A percentile compares a stretch with the other conserved stretches of the same genome.
phyloP scores from a whole-genome alignment of 2,113 vertebrate genomes.

The Camelus dromedarius region DNA sequence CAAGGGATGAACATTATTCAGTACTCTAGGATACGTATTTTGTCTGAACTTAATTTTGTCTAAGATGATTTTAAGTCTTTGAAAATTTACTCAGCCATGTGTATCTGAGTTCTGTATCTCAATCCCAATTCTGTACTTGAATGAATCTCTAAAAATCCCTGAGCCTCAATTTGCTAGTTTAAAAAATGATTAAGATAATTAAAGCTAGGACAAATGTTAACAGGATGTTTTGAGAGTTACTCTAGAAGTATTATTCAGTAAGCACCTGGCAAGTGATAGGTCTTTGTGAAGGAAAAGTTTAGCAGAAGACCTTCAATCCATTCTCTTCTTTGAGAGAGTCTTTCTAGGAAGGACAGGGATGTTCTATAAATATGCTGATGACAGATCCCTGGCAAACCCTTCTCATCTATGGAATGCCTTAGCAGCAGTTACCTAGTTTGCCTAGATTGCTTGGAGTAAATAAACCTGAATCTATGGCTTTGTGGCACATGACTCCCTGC shows the following conservation, averaged over 20 bases:
- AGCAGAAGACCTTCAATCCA: not conserved
- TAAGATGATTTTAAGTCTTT: not conserved
- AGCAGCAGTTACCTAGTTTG: not conserved
- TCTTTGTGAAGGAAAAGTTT: not conserved
- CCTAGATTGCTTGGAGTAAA: not conserved
- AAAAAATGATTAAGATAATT: not conserved
- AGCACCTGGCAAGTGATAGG: not conserved
- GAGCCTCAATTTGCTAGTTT: not conserved
- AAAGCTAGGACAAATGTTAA: not conserved
- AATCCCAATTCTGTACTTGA: not conserved
- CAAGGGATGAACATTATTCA: not conserved
- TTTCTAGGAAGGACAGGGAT: not conserved
- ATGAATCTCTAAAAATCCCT: not conserved
- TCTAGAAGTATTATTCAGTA: not conserved
- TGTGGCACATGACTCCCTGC: not conserved
- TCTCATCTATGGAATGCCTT: not conserved
- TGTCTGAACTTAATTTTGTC: not conserved
- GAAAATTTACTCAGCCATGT: not conserved
- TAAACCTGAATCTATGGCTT: not conserved
- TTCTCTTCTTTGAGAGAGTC: not conserved
- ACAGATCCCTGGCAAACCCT: not conserved
- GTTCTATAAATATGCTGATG: not conserved
- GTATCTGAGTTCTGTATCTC: not conserved
- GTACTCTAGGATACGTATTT: not conserved
- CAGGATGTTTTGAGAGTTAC: constrained; percentile 4